Conservation (phyloP, 1,140 invertebrate species). For the Drosophila kurseongensis region DNA sequence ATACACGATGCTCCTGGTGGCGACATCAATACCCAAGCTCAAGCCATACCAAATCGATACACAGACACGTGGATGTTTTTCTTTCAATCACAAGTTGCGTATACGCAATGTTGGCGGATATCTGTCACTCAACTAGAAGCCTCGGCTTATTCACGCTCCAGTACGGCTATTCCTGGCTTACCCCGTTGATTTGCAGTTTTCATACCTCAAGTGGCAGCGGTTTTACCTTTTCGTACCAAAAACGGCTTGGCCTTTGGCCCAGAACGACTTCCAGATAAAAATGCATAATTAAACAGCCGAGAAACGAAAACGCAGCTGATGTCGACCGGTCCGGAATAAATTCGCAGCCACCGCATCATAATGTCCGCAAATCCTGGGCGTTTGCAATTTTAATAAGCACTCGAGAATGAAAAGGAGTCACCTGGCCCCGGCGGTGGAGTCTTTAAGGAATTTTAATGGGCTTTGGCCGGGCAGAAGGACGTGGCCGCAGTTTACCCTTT, state of each 20-base stretch:
- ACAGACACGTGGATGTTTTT: slow-evolving; percentile 5
- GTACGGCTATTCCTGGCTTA: slow-evolving; percentile 27
- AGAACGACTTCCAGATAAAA: slow-evolving; percentile 66
- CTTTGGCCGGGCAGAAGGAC: slow-evolving; percentile 37
- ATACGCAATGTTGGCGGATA: slow-evolving; percentile 40
- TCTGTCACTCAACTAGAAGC: slow-evolving; percentile 19
- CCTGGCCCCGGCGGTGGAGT: slow-evolving; percentile 38
- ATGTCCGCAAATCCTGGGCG: slow-evolving; percentile 80
- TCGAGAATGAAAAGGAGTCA: slow-evolving; percentile 82
- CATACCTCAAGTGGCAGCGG: slow-evolving; percentile 51
- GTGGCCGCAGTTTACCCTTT: slow-evolving; percentile 77
- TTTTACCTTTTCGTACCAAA: slow-evolving; percentile 29
- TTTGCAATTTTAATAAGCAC: slow-evolving; percentile 82
- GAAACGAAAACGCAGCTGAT: slow-evolving; percentile 40
- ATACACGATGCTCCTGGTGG: slow-evolving; percentile 7
- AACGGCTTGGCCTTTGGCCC: slow-evolving; percentile 36
- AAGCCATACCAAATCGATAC: slow-evolving; percentile 26
- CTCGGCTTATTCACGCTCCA: slow-evolving; percentile 24
- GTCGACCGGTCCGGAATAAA: slow-evolving; percentile 66
- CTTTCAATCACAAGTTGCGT: slow-evolving; percentile 43
- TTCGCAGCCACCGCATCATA: slow-evolving; percentile 79
- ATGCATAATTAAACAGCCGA: slow-evolving; percentile 76
- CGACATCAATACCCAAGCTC: slow-evolving; percentile 29
- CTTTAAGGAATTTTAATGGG: slow-evolving; percentile 82
- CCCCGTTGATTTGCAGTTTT: slow-evolving; percentile 42